A percentile compares a stretch with the other conserved stretches of the same genome.
Conservation (phyloP, 2,113 vertebrate genomes). For the Silurus asotus region DNA sequence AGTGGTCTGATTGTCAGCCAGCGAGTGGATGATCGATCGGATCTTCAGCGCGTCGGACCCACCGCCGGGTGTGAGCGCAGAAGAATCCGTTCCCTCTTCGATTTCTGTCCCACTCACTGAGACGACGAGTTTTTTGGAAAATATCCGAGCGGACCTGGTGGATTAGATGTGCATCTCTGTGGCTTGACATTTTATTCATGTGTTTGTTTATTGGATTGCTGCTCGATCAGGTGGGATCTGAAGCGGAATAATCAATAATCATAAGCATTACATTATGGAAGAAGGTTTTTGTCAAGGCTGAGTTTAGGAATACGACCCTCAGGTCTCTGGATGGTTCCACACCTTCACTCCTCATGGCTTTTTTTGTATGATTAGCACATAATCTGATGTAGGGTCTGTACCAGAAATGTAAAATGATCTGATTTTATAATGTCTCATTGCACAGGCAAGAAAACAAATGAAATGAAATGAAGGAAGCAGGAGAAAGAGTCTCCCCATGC, state of each 20-base stretch:
- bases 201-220: conserved; percentile 44
- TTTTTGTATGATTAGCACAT: not conserved
- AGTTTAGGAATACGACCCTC: too few relatives aligned
- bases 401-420: not conserved
- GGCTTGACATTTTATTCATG: conserved; percentile 48
- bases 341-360: not conserved
- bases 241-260: conserved; percentile 46
- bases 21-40: conserved; percentile 4
- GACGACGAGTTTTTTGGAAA: conserved; percentile 18
- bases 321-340: not conserved
- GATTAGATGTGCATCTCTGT: conserved; percentile 29
- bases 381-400: not conserved
- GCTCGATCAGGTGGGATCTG: conserved; percentile 30
- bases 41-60: not conserved
- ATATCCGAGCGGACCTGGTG: conserved; percentile 8
- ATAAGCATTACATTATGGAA: conserved; percentile 43
- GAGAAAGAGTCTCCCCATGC: not conserved
- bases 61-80: not conserved
- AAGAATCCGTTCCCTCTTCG: conserved; percentile 2
- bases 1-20: not conserved
- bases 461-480: not conserved
- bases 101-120: not conserved
- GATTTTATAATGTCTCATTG: not conserved
- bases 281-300: not conserved
- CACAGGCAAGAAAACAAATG: not conserved